A percentile compares a stretch with the other conserved stretches of the same genome.
Conservation (phyloP, 2,797 vertebrate genomes). For the Lepilemur septentrionalis region DNA sequence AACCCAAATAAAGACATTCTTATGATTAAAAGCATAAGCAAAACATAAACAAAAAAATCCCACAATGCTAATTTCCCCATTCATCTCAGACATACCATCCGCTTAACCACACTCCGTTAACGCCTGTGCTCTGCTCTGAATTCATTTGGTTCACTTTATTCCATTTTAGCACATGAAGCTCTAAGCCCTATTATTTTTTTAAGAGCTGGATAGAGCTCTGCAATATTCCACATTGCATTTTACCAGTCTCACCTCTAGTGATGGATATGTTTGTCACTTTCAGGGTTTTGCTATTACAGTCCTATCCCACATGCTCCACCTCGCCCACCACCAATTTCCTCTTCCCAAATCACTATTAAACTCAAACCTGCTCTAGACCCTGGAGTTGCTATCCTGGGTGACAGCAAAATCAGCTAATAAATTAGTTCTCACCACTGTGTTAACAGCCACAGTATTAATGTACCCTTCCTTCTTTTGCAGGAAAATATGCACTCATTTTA, state of each 20-base stretch:
- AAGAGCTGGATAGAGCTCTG: not conserved
- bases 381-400: not conserved
- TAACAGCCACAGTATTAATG: not conserved
- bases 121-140: not conserved
- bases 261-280: not conserved
- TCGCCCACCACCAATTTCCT: not conserved
- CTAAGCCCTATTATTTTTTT: not conserved
- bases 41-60: not conserved
- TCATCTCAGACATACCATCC: too few relatives aligned
- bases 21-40: not conserved
- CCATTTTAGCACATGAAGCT: not conserved
- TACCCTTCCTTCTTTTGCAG: not conserved
- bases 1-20: not conserved
- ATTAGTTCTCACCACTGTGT: not conserved
- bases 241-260: not conserved
- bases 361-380: not conserved
- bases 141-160: not conserved
- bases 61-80: not conserved
- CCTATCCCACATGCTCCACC: not conserved
- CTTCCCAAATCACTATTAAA: not conserved
- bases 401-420: not conserved
- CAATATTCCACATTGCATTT: not conserved
- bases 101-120: not conserved
- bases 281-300: not conserved
- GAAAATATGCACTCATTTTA: not conserved